These are phyloP conservation scores for Sphaeramia orbicularis DNA, from an alignment of 2,797 vertebrate species.

Conservation along the genomic window DNA sequence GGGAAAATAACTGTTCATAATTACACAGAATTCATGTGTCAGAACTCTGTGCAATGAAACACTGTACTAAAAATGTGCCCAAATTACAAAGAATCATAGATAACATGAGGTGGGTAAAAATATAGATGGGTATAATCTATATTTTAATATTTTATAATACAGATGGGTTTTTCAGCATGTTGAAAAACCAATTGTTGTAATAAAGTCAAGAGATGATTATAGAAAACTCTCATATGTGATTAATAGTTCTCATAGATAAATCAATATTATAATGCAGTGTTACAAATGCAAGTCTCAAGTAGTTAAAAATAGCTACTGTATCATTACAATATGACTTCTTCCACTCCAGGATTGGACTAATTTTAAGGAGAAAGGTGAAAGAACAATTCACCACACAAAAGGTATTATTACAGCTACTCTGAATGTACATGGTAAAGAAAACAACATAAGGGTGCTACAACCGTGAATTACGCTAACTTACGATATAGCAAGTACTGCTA, in stretches of 20 bases:
- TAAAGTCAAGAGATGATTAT: slow-evolving; percentile 24
- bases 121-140: not conserved
- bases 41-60: no score
- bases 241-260: slow-evolving; percentile 33
- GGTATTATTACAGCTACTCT: slow-evolving; percentile 36
- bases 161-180: not conserved
- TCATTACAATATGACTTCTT: slow-evolving; percentile 25
- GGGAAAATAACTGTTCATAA: slow-evolving; percentile 2
- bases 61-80: no score
- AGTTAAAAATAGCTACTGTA: slow-evolving; percentile 24
- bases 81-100: no score
- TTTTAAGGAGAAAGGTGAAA: slow-evolving; percentile 46
- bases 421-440: slow-evolving; percentile 40
- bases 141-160: not conserved
- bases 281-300: slow-evolving; percentile 22
- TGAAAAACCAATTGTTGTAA: slow-evolving; percentile 31
- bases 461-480: slow-evolving; percentile 52
- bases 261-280: slow-evolving; percentile 29
- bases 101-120: no score
- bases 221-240: slow-evolving; percentile 28
- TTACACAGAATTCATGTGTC: no score
- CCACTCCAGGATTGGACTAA: slow-evolving; percentile 68
- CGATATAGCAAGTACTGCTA: slow-evolving; percentile 42
- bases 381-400: slow-evolving; percentile 53
- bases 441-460: slow-evolving; percentile 45